Base-by-base conservation (phyloP, 2,888 invertebrate genomes). In the Acrocyrtus sp. region DNA sequence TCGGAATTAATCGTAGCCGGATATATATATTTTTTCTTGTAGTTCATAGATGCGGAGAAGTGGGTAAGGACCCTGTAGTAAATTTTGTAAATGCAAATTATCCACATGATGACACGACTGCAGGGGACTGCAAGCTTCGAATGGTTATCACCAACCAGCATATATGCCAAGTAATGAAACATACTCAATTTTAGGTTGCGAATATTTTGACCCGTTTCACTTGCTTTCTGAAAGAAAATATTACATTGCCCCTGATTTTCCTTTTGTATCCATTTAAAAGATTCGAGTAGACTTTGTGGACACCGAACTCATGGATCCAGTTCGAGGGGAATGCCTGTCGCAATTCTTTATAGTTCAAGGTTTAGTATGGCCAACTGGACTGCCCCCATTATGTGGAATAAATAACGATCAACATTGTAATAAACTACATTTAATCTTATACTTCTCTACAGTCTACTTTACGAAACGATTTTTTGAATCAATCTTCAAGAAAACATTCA, bases 241-340 rank as follows among this genome's bases (percentile, higher is more conserved):
- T 8, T 34, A 34, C 5, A 34, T 34, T 34, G 34, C 34, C n/a
- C n/a, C n/a, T n/a, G n/a, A n/a, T n/a, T n/a, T n/a, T n/a, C n/a
- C n/a, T n/a, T n/a, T n/a, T n/a, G 39, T 39, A 39, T 39, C 47
- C 15, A 22, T 50, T 39, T 50, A 17, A 60, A 29, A 81, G 81
- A 60, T 81, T 6, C 63, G 81, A 17, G 77, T 82, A 1, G 81
- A 82, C 47, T 81, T 82, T 65, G 80, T 81, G n/a, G 82, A 81
- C 48, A 81, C 81, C 1, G 79, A 80, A 60, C 61, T 82, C 60
- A 72, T 81, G 57, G 53, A 67, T 17, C 82, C 82, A 1, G 53
- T 78, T 1, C 72, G 79, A 43, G 82, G 82, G 8, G 80, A 79
- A 47, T 82, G 82, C 48, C 53, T 80, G 5, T 78, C 81, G 24